Evolutionary conservation across 2,797 vertebrate species (phyloP).

Genomic region (Zenarchopterus dispar): DNA sequence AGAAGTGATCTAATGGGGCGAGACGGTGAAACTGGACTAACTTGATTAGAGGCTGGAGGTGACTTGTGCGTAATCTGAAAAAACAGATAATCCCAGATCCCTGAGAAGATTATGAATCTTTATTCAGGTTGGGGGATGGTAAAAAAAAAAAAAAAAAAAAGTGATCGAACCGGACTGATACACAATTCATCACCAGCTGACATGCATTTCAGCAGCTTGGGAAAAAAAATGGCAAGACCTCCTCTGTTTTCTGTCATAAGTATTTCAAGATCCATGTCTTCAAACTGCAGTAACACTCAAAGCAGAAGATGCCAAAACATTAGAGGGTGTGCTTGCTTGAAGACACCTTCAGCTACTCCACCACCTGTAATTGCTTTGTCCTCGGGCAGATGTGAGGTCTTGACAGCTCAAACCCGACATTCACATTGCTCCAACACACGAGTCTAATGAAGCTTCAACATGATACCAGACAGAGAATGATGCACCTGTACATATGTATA

Average conservation of each 20-base stretch:
- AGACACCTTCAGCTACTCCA: slow-evolving; percentile 30
- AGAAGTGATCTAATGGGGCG: slow-evolving; percentile 30
- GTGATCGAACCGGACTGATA: slow-evolving; percentile 17
- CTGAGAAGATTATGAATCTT: slow-evolving; percentile 46
- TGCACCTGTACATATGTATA: slow-evolving; percentile 27
- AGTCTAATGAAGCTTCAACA: slow-evolving; percentile 66
- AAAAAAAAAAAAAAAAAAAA: slow-evolving; percentile 14
- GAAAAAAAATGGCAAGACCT: neutral
- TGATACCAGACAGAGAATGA: slow-evolving; percentile 32
- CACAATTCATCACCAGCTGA: slow-evolving; percentile 13
- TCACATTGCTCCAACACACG: slow-evolving; percentile 50
- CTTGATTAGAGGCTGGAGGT: slow-evolving; percentile 44
- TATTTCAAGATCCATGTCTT: too few relatives aligned
- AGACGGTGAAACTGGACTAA: slow-evolving; percentile 47
- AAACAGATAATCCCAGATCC: slow-evolving; percentile 63
- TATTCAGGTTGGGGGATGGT: slow-evolving; percentile 6
- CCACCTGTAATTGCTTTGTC: slow-evolving; percentile 71
- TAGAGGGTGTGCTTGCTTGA: slow-evolving; percentile 1
- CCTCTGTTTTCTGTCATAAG: too few relatives aligned
- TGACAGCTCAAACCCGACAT: slow-evolving; percentile 68
- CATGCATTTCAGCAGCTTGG: too few relatives aligned
- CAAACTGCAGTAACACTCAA: too few relatives aligned
- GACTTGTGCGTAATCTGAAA: slow-evolving; percentile 59
- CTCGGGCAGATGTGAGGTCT: slow-evolving; percentile 56
- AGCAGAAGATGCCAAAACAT: too few relatives aligned